Evolutionary conservation across 2,797 vertebrate genomes (phyloP), one percentile per base, ranked within the genome.

Genomic region (Danio aesculapii): DNA sequence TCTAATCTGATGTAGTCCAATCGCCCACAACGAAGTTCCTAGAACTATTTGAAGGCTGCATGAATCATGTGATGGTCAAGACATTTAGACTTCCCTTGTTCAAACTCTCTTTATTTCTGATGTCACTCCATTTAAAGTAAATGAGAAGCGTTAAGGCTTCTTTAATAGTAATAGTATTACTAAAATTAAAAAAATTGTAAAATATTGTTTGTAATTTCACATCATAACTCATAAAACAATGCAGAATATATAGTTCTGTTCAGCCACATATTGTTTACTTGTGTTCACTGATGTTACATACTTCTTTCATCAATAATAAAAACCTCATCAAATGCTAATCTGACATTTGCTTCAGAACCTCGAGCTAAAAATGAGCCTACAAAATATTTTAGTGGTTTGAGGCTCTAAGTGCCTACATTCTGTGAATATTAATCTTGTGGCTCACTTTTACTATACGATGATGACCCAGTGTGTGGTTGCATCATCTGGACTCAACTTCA

Each of bases 241-340:
- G 6, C 3, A 16, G 12, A 39, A 11, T 55, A 6, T 64, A 41
- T 3, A 66, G 16, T 43, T 71, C 14, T 70, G 9, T 8, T 70
- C 5, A 39, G n/a, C 10, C 52, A 41, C n/a, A 39, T 70, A 0
- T 43, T 6, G 13, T 17, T 55, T 55, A 41, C n/a, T 55, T 43
- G 30, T 2, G 8, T 43, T 71, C 0, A 6, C 2, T 13, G 46
- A 50, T 58, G 41, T 10, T 46, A 19, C 9, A 8, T 43, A 11
- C 30, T 16, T 68, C 19, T 41, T 43, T 47, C 6, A 16, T 39
- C 21, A 49, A n/a, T 64, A 64, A 49, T 57, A 72, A 44, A 70
- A 72, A 43, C 13, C 13, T 50, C 14, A 61, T 69, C 55, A n/a
- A 77, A 64, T 71, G 58, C 67, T 57, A 77, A 82, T 58, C 50